Evolutionary conservation across 1,140 invertebrate genomes (phyloP).

Genomic region (Portunus trituberculatus): DNA sequence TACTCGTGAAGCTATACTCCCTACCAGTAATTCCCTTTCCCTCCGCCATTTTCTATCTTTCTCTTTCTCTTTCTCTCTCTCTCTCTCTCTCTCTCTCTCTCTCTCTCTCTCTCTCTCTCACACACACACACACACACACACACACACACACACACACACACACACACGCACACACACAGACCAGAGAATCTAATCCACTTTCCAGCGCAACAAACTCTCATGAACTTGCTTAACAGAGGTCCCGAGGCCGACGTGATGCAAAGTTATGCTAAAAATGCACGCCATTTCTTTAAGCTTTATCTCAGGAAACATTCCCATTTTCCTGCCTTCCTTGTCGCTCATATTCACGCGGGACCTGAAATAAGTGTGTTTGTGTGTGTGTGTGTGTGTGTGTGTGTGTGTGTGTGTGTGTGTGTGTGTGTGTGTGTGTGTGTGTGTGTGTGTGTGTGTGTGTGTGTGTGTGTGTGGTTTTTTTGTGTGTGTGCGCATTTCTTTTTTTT

Average conservation of each 20-base stretch:
- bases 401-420: slow-evolving; percentile 20
- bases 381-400: slow-evolving; percentile 20
- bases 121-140: background rate
- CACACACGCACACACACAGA: background rate
- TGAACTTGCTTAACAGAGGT: slow-evolving; percentile 20
- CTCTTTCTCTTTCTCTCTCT: too few species aligned
- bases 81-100: too few species aligned
- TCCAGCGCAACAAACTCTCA: background rate
- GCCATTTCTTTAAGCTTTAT: background rate
- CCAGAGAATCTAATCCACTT: background rate
- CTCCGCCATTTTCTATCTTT: too few species aligned
- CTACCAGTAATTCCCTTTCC: too few species aligned
- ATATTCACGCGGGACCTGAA: background rate
- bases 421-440: slow-evolving; percentile 20
- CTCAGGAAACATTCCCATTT: background rate
- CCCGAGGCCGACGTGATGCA: background rate
- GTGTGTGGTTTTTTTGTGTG: background rate
- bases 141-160: slow-evolving; percentile 7
- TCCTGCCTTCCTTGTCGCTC: background rate
- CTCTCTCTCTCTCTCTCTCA: too few species aligned
- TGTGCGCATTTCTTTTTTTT: background rate
- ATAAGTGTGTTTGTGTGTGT: background rate
- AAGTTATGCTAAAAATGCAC: background rate
- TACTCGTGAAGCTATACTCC: too few species aligned
- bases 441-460: background rate